These are phyloP conservation scores for Teinopalpus imperialis DNA, from an alignment of 2,888 invertebrate genomes.

Conservation along the genomic window DNA sequence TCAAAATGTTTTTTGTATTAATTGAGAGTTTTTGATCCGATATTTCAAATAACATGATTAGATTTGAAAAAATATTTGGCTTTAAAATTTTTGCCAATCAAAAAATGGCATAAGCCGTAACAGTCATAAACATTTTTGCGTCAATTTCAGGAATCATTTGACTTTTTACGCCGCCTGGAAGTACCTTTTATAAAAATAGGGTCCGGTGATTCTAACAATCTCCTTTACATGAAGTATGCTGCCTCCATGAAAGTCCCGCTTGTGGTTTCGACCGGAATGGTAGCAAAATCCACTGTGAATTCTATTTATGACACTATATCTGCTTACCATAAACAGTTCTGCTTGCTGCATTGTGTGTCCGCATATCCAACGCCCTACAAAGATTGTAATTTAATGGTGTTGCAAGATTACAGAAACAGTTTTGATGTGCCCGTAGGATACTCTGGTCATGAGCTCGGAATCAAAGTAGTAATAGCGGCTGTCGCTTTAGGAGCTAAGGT, in stretches of 20 bases:
- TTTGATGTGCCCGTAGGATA: constrained; percentile 89
- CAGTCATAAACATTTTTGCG: constrained; percentile 7
- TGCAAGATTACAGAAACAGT: constrained; percentile 82
- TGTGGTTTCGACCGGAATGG: constrained; percentile 92
- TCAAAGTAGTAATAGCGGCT: constrained; percentile 85
- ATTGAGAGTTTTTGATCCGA: too few relatives aligned
- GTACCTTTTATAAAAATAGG: constrained; percentile 93
- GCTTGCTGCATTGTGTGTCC: constrained; percentile 89
- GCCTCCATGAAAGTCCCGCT: constrained; percentile 84
- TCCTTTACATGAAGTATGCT: constrained; percentile 85
- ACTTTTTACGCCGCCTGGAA: constrained; percentile 83
- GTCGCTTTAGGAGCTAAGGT: constrained; percentile 90
- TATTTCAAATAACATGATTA: too few relatives aligned
- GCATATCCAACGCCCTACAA: constrained; percentile 87
- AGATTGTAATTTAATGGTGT: constrained; percentile 85
- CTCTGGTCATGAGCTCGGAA: constrained; percentile 90
- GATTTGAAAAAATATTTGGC: too few relatives aligned
- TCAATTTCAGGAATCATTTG: constrained; percentile 83
- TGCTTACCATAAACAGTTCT: constrained; percentile 83
- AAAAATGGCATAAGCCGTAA: too few relatives aligned
- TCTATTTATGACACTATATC: constrained; percentile 83
- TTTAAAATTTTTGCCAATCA: too few relatives aligned
- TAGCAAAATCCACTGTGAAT: constrained; percentile 83
- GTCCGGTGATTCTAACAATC: constrained; percentile 91
- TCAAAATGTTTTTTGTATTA: too few relatives aligned